A percentile compares a stretch with the other conserved stretches of the same genome.
phyloP scores from a whole-genome alignment of 2,113 vertebrate species.

The Paramisgurnus dabryanus region DNA sequence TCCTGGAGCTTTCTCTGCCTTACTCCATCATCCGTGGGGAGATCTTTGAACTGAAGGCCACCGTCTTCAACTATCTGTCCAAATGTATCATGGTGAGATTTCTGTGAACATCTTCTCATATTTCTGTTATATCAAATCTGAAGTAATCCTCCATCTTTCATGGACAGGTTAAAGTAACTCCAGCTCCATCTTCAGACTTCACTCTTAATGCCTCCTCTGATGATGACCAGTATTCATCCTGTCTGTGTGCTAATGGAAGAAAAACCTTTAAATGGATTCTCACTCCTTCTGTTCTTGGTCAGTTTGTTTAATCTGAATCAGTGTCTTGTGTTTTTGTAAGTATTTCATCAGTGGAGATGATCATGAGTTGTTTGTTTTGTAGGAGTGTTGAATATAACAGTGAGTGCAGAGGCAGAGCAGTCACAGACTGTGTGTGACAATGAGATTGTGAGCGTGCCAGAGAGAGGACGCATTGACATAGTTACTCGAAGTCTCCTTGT shows the following conservation, averaged over 20 bases:
- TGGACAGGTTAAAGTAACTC: slow-evolving; percentile 69
- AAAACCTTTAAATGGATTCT: slow-evolving; percentile 73
- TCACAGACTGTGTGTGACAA: slow-evolving; percentile 70
- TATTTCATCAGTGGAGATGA: too few species aligned
- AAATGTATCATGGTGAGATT: slow-evolving; percentile 79
- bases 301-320: too few species aligned
- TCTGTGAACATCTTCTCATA: not conserved
- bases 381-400: slow-evolving; percentile 77
- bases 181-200: slow-evolving; percentile 68
- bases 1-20: slow-evolving; percentile 82
- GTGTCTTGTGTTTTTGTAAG: too few species aligned
- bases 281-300: slow-evolving; percentile 70
- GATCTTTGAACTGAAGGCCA: slow-evolving; percentile 82
- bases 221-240: slow-evolving; percentile 64
- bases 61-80: slow-evolving; percentile 80
- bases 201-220: slow-evolving; percentile 62
- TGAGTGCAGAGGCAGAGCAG: slow-evolving; percentile 73
- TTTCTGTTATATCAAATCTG: not conserved
- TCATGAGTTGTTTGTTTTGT: not conserved
- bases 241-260: slow-evolving; percentile 67
- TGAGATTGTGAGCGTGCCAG: slow-evolving; percentile 73
- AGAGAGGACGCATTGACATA: slow-evolving; percentile 74
- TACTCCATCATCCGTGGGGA: slow-evolving; percentile 86
- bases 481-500: slow-evolving; percentile 78
- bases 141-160: slow-evolving; percentile 46